These are phyloP conservation scores for Stigmatopora nigra DNA, from an alignment of 2,113 vertebrate species.

Conservation along the genomic window DNA sequence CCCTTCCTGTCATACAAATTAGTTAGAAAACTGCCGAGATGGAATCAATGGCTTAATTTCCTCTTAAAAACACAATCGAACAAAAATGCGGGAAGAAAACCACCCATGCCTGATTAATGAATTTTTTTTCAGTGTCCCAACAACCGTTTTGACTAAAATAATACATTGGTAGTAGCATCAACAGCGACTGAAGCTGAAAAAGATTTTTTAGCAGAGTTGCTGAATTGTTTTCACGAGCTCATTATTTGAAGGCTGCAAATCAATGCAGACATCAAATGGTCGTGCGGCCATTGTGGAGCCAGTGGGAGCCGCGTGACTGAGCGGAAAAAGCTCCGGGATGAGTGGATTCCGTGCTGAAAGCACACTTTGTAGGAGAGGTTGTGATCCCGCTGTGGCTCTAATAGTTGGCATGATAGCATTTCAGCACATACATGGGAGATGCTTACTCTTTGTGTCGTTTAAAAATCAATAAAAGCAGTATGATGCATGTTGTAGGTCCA, in stretches of 20 bases:
- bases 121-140: conserved; percentile 43
- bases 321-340: conserved; percentile 5
- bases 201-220: conserved; percentile 47
- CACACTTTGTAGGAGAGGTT: conserved; percentile 7
- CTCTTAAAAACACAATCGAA: conserved; percentile 5
- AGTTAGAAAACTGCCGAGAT: conserved; percentile 41
- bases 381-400: conserved; percentile 14
- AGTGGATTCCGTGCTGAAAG: conserved; percentile 10
- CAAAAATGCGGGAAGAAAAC: background rate
- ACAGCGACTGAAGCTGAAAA: conserved; percentile 42
- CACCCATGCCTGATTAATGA: conserved; percentile 19
- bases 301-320: conserved; percentile 17
- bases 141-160: conserved; percentile 46
- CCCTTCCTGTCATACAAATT: conserved; percentile 39
- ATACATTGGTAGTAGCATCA: conserved; percentile 54
- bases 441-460: conserved; percentile 29
- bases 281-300: conserved; percentile 26
- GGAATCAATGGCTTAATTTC: conserved; percentile 39
- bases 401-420: conserved; percentile 31
- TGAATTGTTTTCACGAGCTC: conserved; percentile 29
- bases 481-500: conserved; percentile 10
- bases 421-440: conserved; percentile 14
- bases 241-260: conserved; percentile 39
- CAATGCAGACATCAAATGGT: conserved; percentile 44
- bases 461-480: conserved; percentile 36